Base-by-base conservation (phyloP, 2,797 vertebrate genomes). In the Epinephelus malabaricus region DNA sequence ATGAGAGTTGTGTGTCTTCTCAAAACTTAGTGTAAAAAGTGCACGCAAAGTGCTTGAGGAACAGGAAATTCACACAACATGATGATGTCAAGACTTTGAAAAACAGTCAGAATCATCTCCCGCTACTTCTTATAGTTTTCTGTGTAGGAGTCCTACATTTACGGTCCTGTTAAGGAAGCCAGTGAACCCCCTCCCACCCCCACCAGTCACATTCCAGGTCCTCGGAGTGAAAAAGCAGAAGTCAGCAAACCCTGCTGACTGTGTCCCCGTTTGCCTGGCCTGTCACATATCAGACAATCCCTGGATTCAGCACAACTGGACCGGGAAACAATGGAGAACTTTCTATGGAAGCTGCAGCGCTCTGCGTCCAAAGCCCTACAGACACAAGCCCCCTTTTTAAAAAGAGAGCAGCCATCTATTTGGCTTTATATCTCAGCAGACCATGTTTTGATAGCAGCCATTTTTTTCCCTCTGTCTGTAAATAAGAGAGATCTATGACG, bases 261-360 rank as follows among this genome's bases (percentile, higher is more conserved):
- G 73, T 17, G 92, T 93, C 85, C 89, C 79, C 60, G 76, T 91
- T 86, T 89, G 90, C 79, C 84, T 60, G 49, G 82, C 54, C 68
- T 89, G 92, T 91, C 90, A 88, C 92, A 78, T 86, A 92, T 91
- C 85, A 87, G 91, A 92, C 90, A 90, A 94, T 94, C 90, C 87
- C 88, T 92, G 91, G 92, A 91, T 95, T 94, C 94, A 95, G 94
- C 93, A 92, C 64, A 90, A 91, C 92, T 88, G 72, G 68, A 86
- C 83, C 68, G 55, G 75, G 53, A 85, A 88, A 95, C 95, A 96
- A 96, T 94, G 85, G 88, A 79, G 94, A 96, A 95, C 92, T 84
- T 95, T 95, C 94, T 93, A 90, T 92, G 89, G 91, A 89, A 79
- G 90, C 91, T 73, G 79, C 85, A 79, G 75, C 17, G 58, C 62